Conservation (phyloP, 92 coral and sea anemone genomes). For the Phenganax stokvisi region DNA sequence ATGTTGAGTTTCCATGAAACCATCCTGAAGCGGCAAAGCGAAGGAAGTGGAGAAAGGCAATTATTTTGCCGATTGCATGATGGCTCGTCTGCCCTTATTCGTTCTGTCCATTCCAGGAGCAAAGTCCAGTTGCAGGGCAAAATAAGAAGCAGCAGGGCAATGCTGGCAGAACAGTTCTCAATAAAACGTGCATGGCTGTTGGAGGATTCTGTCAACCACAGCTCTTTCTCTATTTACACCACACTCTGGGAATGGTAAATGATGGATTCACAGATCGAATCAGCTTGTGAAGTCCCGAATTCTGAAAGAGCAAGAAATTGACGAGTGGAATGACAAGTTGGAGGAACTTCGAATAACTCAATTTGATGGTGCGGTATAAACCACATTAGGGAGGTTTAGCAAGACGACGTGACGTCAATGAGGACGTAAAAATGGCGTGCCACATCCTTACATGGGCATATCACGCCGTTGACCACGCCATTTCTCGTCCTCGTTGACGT, state of each 20-base stretch:
- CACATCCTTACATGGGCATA: not conserved
- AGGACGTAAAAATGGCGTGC: not conserved
- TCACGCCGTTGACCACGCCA: not conserved
- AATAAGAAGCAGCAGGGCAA: not conserved
- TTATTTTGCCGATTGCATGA: conserved; percentile 31
- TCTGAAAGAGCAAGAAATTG: conserved; percentile 14
- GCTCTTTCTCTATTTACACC: conserved; percentile 6
- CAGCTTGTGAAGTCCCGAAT: not conserved
- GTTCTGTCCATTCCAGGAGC: not conserved
- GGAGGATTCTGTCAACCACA: conserved; percentile 28
- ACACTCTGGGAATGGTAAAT: conserved; percentile 8
- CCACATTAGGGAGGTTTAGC: not conserved
- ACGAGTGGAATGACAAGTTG: conserved; percentile 2
- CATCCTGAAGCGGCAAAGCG: conserved; percentile 29
- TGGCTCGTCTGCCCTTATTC: not conserved
- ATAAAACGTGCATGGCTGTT: conserved; percentile 8
- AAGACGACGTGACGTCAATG: not conserved
- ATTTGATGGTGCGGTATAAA: conserved; percentile 20
- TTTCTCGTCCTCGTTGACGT: not conserved
- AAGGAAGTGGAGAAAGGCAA: conserved; percentile 34
- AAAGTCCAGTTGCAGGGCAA: conserved; percentile 1
- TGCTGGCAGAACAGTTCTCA: conserved; percentile 7
- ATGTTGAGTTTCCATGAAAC: conserved; percentile 34
- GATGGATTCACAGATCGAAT: conserved; percentile 20
- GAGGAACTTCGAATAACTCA: not conserved